phyloP scores from a whole-genome alignment of 2,888 invertebrate genomes.

The Oeneis ivallda region DNA sequence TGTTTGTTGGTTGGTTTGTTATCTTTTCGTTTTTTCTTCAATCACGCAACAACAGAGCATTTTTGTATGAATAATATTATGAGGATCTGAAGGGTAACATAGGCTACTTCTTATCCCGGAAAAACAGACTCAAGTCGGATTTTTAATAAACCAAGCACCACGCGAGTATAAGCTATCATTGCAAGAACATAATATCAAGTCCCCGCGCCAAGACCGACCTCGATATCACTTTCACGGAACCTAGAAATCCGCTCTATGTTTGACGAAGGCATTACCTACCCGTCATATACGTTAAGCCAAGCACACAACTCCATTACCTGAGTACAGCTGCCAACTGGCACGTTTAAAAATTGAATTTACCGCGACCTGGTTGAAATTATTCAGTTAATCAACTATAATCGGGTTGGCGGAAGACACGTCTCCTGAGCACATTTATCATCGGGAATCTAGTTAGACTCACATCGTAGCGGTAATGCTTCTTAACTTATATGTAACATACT shows the following conservation, averaged over 20 bases:
- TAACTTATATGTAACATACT: slow-evolving; percentile 32
- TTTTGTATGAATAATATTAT: too few species aligned
- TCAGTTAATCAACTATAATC: slow-evolving; percentile 61
- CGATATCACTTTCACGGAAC: neutral
- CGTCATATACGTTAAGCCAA: slow-evolving; percentile 16
- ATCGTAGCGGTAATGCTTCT: slow-evolving; percentile 27
- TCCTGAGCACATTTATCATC: slow-evolving; percentile 43
- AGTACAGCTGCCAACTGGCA: slow-evolving; percentile 40
- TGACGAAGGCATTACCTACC: slow-evolving; percentile 11
- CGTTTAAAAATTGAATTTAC: slow-evolving; percentile 57
- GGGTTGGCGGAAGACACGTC: slow-evolving; percentile 46
- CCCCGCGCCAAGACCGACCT: neutral
- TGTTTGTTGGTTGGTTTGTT: too few species aligned
- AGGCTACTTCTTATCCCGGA: too few species aligned
- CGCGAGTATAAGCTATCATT: too few species aligned
- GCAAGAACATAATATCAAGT: neutral
- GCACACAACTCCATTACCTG: slow-evolving; percentile 17
- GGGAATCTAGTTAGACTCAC: slow-evolving; percentile 40
- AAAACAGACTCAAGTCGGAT: too few species aligned
- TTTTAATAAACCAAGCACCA: too few species aligned
- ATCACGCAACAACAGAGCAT: too few species aligned
- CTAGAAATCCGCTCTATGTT: neutral
- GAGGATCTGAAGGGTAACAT: too few species aligned
- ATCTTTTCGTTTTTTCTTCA: too few species aligned
- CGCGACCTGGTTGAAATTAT: slow-evolving; percentile 59